A percentile compares a stretch with the other conserved stretches of the same genome.
Conservation (phyloP, 2,797 vertebrate species). For the Prionace glauca region DNA sequence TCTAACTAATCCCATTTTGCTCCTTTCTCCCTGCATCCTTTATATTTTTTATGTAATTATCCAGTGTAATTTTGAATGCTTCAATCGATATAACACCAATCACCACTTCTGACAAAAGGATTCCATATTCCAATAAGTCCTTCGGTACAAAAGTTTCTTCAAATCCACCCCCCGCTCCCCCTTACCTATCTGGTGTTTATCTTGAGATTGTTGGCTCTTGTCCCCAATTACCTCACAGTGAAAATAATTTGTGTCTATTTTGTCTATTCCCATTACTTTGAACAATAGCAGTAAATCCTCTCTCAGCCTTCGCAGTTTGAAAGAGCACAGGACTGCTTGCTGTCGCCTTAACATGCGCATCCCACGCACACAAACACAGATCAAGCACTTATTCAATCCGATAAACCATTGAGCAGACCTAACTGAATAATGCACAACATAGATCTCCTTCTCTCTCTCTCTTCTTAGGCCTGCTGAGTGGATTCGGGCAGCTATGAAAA, state of each 20-base stretch:
- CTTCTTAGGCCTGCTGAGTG: not conserved
- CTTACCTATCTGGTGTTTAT: not conserved
- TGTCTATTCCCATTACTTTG: constrained; percentile 6
- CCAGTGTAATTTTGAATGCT: not conserved
- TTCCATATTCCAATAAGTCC: not conserved
- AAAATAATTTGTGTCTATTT: not conserved
- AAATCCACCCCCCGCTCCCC: not conserved
- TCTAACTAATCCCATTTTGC: not conserved
- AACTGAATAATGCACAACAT: not conserved
- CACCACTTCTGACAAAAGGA: not conserved
- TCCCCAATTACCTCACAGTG: not conserved
- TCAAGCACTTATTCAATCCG: not conserved
- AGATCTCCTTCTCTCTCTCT: not conserved
- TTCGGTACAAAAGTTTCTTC: not conserved
- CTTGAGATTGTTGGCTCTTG: not conserved
- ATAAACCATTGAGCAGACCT: not conserved
- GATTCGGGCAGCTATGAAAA: not conserved
- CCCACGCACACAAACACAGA: not conserved
- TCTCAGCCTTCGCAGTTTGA: not conserved
- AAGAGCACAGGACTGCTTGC: not conserved
- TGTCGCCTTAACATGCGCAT: not conserved
- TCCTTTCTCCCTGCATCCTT: not conserved
- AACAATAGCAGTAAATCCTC: not conserved
- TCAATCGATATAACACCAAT: not conserved
- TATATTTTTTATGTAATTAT: not conserved